Conservation (phyloP, 2,113 vertebrate genomes). For the Pituophis catenifer region DNA sequence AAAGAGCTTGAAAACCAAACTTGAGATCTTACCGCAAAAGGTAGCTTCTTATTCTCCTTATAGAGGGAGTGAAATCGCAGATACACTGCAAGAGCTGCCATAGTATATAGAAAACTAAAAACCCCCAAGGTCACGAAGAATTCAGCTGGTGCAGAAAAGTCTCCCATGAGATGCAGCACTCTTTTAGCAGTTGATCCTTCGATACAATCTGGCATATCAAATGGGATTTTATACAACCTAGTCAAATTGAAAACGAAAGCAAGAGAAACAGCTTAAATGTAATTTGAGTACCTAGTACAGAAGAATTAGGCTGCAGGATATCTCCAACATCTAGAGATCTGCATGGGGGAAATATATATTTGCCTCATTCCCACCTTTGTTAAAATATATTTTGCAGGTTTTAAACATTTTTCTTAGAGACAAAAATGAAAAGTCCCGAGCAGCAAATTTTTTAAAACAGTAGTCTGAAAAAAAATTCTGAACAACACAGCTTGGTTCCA, state of each 20-base stretch:
- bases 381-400: neutral
- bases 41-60: slow-evolving; percentile 75
- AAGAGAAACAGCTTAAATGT: neutral
- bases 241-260: neutral
- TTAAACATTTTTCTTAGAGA: neutral
- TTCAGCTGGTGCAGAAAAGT: slow-evolving; percentile 84
- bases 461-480: neutral
- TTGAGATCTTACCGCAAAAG: slow-evolving; percentile 74
- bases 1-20: neutral
- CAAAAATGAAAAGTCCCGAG: neutral
- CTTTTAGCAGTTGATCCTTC: neutral
- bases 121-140: slow-evolving; percentile 91
- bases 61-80: slow-evolving; percentile 87
- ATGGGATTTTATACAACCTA: slow-evolving; percentile 80
- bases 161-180: slow-evolving; percentile 74
- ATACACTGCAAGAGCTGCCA: slow-evolving; percentile 83
- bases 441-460: neutral
- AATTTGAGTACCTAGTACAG: neutral
- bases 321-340: neutral
- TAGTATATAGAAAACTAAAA: slow-evolving; percentile 89
- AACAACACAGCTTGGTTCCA: neutral
- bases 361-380: neutral
- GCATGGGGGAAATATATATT: neutral
- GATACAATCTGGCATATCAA: slow-evolving; percentile 73
- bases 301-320: neutral